phyloP scores from a whole-genome alignment of 2,113 vertebrate species.

The Calypte anna region DNA sequence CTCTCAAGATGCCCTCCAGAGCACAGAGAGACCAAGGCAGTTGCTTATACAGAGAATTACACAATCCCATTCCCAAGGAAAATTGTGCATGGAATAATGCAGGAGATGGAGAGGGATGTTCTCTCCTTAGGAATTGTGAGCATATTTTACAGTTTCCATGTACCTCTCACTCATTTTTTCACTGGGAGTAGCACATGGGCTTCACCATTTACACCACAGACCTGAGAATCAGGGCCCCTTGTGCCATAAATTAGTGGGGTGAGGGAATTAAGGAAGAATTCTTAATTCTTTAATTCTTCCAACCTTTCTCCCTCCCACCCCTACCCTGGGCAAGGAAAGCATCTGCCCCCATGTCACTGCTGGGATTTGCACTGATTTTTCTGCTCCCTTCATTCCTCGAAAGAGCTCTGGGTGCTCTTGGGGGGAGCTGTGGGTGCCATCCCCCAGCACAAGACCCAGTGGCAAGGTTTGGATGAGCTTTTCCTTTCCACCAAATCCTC shows the following conservation, averaged over 20 bases:
- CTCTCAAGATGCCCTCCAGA: rapidly evolving
- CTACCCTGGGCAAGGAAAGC: rapidly evolving
- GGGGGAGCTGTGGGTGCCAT: too few species aligned
- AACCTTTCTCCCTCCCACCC: too few species aligned
- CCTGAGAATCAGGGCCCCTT: background rate
- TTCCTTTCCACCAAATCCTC: rapidly evolving
- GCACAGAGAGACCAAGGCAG: rapidly evolving
- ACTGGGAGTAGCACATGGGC: background rate
- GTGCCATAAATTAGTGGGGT: rapidly evolving
- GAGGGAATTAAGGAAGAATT: background rate
- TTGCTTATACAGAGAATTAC: rapidly evolving
- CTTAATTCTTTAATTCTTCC: background rate
- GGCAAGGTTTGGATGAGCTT: rapidly evolving
- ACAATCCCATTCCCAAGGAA: background rate
- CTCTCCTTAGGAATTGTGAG: background rate
- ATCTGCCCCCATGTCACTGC: rapidly evolving
- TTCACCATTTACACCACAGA: background rate
- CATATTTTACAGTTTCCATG: background rate
- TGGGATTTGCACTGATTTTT: background rate
- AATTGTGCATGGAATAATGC: rapidly evolving
- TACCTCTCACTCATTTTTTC: background rate
- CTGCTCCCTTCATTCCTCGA: background rate
- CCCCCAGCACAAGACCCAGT: background rate
- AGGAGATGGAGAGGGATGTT: background rate
- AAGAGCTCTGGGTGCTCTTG: background rate